Evolutionary conservation across 2,113 vertebrate species (phyloP).

Genomic region (Syngnathus typhle): DNA sequence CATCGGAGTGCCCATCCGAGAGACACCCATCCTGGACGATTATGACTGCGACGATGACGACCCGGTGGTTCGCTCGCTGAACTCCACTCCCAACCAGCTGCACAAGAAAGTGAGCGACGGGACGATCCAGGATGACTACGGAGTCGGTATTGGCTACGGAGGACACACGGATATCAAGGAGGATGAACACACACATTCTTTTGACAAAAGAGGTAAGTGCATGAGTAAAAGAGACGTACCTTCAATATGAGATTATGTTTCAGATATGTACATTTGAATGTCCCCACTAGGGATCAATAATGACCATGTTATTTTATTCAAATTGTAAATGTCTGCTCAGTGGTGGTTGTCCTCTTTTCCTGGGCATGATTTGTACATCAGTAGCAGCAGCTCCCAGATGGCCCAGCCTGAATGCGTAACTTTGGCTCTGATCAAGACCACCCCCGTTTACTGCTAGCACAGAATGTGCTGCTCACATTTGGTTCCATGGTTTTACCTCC

Average conservation of each 20-base stretch:
- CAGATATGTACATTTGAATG: not conserved
- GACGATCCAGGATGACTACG: conserved; percentile 77
- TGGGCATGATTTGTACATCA: conserved; percentile 39
- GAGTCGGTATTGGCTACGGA: conserved; percentile 54
- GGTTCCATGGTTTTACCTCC: conserved; percentile 2
- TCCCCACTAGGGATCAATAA: not conserved
- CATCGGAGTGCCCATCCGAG: conserved; percentile 90
- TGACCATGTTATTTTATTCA: not conserved
- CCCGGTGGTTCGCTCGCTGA: conserved; percentile 64
- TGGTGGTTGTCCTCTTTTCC: conserved; percentile 26
- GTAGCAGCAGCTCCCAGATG: conserved; percentile 56
- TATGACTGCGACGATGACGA: conserved; percentile 90
- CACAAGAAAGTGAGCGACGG: conserved; percentile 69
- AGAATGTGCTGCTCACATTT: conserved; percentile 34
- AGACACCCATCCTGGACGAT: conserved; percentile 95
- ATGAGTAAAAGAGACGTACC: too few species aligned
- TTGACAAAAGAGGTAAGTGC: conserved; percentile 84
- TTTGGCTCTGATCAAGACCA: conserved; percentile 32
- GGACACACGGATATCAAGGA: conserved; percentile 76
- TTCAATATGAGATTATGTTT: too few species aligned
- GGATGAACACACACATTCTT: conserved; percentile 77
- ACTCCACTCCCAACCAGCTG: conserved; percentile 65
- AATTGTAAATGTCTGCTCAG: conserved; percentile 12
- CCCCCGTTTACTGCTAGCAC: conserved; percentile 37
- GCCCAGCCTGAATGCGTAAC: conserved; percentile 42